These are phyloP conservation scores for Frankliniella intonsa DNA, from an alignment of 2,888 invertebrate genomes.

Conservation along the genomic window DNA sequence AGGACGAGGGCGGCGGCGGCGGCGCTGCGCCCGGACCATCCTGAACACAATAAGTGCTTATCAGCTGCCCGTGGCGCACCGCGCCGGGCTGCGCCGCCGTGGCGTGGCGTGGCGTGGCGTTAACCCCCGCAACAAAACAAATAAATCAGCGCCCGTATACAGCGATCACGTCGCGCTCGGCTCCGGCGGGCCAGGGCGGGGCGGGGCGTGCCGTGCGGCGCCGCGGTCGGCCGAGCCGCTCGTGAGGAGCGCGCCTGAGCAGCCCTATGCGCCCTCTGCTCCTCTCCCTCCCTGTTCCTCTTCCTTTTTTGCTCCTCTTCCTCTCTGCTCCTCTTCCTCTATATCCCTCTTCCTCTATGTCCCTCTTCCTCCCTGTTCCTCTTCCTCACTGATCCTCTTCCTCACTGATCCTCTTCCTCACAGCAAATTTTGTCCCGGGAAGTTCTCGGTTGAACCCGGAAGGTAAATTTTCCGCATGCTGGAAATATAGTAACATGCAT, in stretches of 20 bases:
- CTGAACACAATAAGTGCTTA: conserved; percentile 15
- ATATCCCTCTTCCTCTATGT: no score
- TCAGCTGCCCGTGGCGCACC: not conserved
- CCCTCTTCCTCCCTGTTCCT: no score
- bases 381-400: no score
- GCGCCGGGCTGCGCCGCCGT: not conserved
- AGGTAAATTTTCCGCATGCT: no score
- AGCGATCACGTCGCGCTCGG: conserved; percentile 11
- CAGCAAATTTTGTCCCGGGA: no score
- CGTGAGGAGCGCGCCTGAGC: not conserved
- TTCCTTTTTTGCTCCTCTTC: not conserved
- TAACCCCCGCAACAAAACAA: conserved; percentile 19
- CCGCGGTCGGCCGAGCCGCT: not conserved
- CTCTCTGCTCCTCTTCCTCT: not conserved
- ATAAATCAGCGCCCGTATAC: not conserved
- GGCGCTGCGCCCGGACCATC: not conserved
- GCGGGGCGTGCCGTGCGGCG: not conserved
- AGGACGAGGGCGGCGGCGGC: not conserved
- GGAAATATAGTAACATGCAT: no score
- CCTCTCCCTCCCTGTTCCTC: not conserved
- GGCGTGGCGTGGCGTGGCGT: not conserved
- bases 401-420: no score
- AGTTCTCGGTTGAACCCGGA: no score
- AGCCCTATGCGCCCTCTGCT: not conserved
- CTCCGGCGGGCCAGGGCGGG: not conserved